These are phyloP conservation scores for Conger conger DNA, from an alignment of 2,113 vertebrate species.

Conservation along the genomic window DNA sequence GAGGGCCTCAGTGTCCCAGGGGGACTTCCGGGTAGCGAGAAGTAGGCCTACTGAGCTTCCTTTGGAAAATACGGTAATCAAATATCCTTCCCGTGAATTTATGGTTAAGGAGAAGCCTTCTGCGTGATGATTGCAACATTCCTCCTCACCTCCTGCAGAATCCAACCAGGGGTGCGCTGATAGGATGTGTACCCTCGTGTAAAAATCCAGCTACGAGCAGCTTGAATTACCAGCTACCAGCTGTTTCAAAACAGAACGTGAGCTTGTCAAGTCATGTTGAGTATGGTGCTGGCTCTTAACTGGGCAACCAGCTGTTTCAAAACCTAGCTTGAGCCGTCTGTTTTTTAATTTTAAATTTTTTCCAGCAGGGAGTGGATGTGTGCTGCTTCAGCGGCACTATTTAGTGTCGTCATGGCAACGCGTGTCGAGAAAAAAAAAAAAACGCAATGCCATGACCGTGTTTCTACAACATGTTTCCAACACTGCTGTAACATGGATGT, in stretches of 20 bases:
- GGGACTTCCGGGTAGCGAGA: background rate
- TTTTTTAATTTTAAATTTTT: too few relatives aligned
- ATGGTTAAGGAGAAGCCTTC: background rate
- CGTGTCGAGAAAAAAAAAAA: too few relatives aligned
- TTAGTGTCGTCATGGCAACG: background rate
- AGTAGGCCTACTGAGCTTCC: background rate
- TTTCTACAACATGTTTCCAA: background rate
- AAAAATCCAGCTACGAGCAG: too few relatives aligned
- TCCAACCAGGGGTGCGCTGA: background rate
- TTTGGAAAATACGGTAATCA: background rate
- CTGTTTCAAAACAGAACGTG: too few relatives aligned
- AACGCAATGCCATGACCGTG: background rate
- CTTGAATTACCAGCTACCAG: too few relatives aligned
- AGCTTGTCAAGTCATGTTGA: too few relatives aligned
- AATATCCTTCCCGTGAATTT: background rate
- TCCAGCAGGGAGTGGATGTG: background rate
- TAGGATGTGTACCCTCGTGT: too few relatives aligned
- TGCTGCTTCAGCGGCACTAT: background rate
- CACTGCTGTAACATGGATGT: background rate
- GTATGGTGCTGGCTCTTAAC: too few relatives aligned
- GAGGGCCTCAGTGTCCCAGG: background rate
- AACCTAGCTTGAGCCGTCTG: too few relatives aligned
- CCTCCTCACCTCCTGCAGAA: background rate
- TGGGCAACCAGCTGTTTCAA: too few relatives aligned
- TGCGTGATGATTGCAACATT: background rate